Base-by-base conservation (phyloP, 2,888 invertebrate genomes). In the Leptinotarsa peninsularis region DNA sequence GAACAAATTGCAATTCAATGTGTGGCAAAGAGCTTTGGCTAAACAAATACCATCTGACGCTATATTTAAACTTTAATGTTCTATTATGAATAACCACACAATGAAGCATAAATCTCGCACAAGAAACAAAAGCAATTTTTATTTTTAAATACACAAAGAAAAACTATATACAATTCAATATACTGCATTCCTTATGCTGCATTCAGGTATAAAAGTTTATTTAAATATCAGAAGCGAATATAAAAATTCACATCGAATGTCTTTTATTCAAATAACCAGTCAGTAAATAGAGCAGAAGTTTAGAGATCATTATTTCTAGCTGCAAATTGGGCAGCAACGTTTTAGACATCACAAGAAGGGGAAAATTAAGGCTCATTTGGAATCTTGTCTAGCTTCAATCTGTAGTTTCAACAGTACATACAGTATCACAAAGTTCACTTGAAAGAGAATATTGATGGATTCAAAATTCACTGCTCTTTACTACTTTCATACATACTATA, bases 281-380 rank as follows among this genome's bases (percentile, higher is more conserved):
- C 63, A 63, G 17, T 63, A 63, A 17, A 14, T 63, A 63, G 14
- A 63, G 63, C 27, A 63, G 58, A 63, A 27, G 43, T 63, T 17
- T 27, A 63, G 63, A 63, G 63, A 63, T 63, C 63, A 63, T n/a
- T 43, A 58, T 63, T 33, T 63, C n/a, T n/a, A 63, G 63, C 63
- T 63, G 63, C 63, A 27, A 23, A 60, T 15, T 27, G 17, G 27
- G 33, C 63, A 63, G 63, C 63, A 63, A 17, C 33, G 27, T 5
- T 63, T 63, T n/a, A 17, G n/a, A 43, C 27, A 63, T 63, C 33
- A 60, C 60, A 27, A 14, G n/a, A 33, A 27, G 14, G 23, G n/a
- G 33, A 63, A 33, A 63, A 63, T 63, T 2, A 63, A 63, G n/a
- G 33, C 63, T 33, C 13, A 13, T 17, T 63, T 43, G 33, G 33